Percentiles rank a stretch among this genome's conserved stretches.
phyloP scores from a whole-genome alignment of 2,888 invertebrate genomes.

The Pterostichus madidus region DNA sequence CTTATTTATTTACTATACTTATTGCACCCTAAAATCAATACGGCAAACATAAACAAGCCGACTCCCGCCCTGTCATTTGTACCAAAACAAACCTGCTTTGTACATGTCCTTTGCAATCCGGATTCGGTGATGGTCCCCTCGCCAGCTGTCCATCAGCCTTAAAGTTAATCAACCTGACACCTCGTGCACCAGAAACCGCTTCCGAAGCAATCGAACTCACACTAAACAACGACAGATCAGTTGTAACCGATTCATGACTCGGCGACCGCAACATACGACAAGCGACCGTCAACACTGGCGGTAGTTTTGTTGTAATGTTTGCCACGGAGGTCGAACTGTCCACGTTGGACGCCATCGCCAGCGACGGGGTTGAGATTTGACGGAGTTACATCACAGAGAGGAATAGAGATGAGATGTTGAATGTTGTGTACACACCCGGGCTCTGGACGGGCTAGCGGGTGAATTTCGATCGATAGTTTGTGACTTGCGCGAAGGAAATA shows the following conservation, averaged over 20 bases:
- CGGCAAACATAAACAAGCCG: too few relatives aligned
- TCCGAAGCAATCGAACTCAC: conserved; percentile 82
- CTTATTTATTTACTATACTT: conserved; percentile 4
- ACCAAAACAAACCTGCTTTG: conserved; percentile 22
- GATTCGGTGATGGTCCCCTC: conserved; percentile 86
- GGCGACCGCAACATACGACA: conserved; percentile 87
- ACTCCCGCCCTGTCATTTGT: background rate
- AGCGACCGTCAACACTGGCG: conserved; percentile 78
- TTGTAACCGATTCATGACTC: conserved; percentile 91
- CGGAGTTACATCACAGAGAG: conserved; percentile 19
- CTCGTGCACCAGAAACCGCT: conserved; percentile 73
- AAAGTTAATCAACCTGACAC: conserved; percentile 77
- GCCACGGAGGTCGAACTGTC: conserved; percentile 33
- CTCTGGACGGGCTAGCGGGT: too few relatives aligned
- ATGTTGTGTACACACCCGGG: conserved; percentile 25
- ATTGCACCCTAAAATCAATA: conserved; percentile 4
- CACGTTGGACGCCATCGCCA: conserved; percentile 55
- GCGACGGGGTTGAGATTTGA: background rate
- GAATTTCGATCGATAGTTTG: conserved; percentile 1
- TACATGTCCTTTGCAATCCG: conserved; percentile 78
- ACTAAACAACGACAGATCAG: conserved; percentile 88
- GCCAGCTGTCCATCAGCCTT: conserved; percentile 77
- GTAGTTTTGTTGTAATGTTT: conserved; percentile 71
- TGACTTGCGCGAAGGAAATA: background rate
- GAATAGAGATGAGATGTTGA: background rate